phyloP scores from a whole-genome alignment of 2,888 invertebrate species.

The Tribolium freemani region DNA sequence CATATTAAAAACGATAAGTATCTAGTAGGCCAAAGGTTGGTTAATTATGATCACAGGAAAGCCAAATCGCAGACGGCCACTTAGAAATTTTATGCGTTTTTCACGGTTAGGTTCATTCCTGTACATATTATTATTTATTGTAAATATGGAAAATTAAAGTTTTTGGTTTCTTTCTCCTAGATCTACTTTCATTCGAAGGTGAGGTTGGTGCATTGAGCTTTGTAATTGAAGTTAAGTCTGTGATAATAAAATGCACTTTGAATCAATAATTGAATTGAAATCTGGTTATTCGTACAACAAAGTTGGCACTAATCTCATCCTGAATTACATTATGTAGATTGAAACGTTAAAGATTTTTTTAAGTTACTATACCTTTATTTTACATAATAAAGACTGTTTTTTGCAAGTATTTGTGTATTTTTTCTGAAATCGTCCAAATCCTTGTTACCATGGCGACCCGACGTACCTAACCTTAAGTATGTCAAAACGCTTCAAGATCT shows the following conservation, averaged over 20 bases:
- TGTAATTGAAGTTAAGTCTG: constrained; percentile 10
- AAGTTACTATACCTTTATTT: constrained; percentile 7
- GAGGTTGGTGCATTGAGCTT: constrained; percentile 23
- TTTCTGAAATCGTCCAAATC: not conserved
- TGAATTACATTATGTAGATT: not conserved
- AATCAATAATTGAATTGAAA: not conserved
- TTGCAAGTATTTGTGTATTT: not conserved
- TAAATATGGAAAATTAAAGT: constrained; percentile 26
- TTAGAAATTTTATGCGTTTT: constrained; percentile 4
- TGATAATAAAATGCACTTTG: constrained; percentile 13
- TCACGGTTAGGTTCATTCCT: constrained; percentile 29
- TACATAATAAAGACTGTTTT: constrained; percentile 34
- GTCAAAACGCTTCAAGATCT: too few species aligned
- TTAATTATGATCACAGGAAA: constrained; percentile 93
- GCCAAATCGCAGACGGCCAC: constrained; percentile 69
- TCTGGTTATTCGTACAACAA: not conserved
- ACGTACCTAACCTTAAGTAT: too few species aligned
- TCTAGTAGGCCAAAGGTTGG: constrained; percentile 94
- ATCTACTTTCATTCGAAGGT: constrained; percentile 6
- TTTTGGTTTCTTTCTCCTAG: constrained; percentile 6
- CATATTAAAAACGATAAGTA: constrained; percentile 99
- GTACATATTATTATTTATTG: constrained; percentile 36
- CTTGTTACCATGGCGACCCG: too few species aligned
- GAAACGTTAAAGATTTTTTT: not conserved
- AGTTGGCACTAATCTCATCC: constrained; percentile 31